Percentiles rank a stretch among this genome's conserved stretches.
Conservation (phyloP, 2,113 vertebrate species). For the Nerophis lumbriciformis region DNA sequence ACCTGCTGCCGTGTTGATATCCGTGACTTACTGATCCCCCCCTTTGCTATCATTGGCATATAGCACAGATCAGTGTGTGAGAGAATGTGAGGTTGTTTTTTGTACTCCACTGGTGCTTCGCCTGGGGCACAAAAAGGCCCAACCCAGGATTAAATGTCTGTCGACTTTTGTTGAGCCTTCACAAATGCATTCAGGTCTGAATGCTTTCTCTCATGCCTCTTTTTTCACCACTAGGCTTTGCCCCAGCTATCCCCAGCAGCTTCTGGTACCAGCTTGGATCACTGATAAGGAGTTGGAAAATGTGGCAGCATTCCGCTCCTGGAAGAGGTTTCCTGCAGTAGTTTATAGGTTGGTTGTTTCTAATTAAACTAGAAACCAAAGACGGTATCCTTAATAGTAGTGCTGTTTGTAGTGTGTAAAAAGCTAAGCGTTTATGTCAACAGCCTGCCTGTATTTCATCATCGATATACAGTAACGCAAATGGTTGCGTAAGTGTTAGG, state of each 20-base stretch:
- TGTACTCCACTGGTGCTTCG: constrained; percentile 25
- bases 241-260: constrained; percentile 93
- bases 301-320: constrained; percentile 91
- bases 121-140: constrained; percentile 36
- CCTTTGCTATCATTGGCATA: constrained; percentile 30
- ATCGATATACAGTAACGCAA: neutral
- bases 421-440: neutral
- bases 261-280: constrained; percentile 93
- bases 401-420: neutral
- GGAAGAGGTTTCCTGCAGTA: constrained; percentile 95
- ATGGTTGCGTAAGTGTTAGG: no score
- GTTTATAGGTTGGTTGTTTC: constrained; percentile 84
- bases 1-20: constrained; percentile 18
- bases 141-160: constrained; percentile 50
- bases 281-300: constrained; percentile 96
- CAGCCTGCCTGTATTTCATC: neutral
- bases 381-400: neutral
- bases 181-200: constrained; percentile 13
- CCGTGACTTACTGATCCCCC: neutral
- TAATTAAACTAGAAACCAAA: constrained; percentile 4
- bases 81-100: constrained; percentile 44
- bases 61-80: constrained; percentile 19
- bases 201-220: constrained; percentile 3
- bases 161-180: constrained; percentile 40
- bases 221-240: constrained; percentile 77